phyloP scores from a whole-genome alignment of 2,888 invertebrate species.

The Diloba caeruleocephala region DNA sequence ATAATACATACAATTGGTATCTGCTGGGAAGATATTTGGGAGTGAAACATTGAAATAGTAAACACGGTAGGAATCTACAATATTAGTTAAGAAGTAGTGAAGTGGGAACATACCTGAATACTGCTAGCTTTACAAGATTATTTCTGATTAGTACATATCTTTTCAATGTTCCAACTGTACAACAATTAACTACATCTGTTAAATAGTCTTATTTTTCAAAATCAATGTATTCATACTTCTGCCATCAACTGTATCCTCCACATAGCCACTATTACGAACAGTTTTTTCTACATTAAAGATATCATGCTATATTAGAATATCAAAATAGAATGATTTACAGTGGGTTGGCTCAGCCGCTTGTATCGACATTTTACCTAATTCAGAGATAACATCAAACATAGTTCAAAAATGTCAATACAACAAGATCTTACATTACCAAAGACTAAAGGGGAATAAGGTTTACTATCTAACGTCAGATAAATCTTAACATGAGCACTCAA shows the following conservation, averaged over 20 bases:
- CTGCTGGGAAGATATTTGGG: conserved; percentile 36
- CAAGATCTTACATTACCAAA: conserved; percentile 71
- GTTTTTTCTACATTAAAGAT: conserved; percentile 39
- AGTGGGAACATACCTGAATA: conserved; percentile 20
- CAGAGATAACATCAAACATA: conserved; percentile 34
- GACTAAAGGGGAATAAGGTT: conserved; percentile 74
- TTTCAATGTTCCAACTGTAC: conserved; percentile 6
- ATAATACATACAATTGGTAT: conserved; percentile 19
- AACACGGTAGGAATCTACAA: conserved; percentile 41
- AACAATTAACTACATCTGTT: not conserved
- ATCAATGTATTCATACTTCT: conserved; percentile 16
- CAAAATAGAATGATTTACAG: conserved; percentile 33
- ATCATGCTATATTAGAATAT: conserved; percentile 15
- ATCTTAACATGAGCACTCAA: conserved; percentile 67
- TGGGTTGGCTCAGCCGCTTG: conserved; percentile 41
- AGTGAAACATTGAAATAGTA: conserved; percentile 30
- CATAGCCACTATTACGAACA: conserved; percentile 23
- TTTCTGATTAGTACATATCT: not conserved
- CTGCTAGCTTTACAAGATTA: conserved; percentile 9
- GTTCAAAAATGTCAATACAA: conserved; percentile 64
- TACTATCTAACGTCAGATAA: conserved; percentile 68
- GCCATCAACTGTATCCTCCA: conserved; percentile 16
- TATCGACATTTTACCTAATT: conserved; percentile 44
- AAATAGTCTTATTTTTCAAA: not conserved
- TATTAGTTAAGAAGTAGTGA: conserved; percentile 22